phyloP scores from a whole-genome alignment of 2,797 vertebrate genomes.

The Austrolebias charrua region DNA sequence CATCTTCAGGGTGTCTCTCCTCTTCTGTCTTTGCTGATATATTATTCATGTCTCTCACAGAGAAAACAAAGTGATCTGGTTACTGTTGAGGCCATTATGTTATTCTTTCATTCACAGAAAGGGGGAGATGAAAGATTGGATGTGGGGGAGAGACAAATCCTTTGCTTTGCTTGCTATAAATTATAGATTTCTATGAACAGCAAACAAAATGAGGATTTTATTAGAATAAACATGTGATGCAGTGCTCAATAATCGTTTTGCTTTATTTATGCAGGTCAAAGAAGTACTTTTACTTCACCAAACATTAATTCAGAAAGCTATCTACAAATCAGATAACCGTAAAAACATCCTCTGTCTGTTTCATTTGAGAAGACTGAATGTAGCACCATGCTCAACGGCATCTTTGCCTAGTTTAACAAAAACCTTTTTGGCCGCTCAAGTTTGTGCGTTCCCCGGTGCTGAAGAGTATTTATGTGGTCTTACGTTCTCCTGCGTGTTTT shows the following conservation, averaged over 20 bases:
- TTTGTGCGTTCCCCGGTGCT: neutral
- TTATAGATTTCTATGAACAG: conserved; percentile 14
- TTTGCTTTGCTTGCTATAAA: conserved; percentile 36
- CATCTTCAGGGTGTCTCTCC: neutral
- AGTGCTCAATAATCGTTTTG: neutral
- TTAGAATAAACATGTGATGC: too few relatives aligned
- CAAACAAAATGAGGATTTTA: neutral
- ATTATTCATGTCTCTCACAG: conserved; percentile 55
- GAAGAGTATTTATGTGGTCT: neutral
- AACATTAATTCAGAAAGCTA: neutral
- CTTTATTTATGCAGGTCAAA: neutral
- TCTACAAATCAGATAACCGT: neutral
- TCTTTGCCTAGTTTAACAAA: too few relatives aligned
- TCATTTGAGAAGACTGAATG: too few relatives aligned
- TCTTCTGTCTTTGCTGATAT: conserved; percentile 30
- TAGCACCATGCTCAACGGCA: neutral
- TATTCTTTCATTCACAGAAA: conserved; percentile 57
- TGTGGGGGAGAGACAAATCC: neutral
- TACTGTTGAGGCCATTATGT: conserved; percentile 35
- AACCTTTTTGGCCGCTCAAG: too few relatives aligned
- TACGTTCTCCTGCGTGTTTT: conserved; percentile 30
- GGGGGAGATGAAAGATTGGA: conserved; percentile 23
- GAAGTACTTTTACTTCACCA: neutral
- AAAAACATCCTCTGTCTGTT: too few relatives aligned
- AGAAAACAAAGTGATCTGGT: conserved; percentile 36